Evolutionary conservation across 2,113 vertebrate genomes (phyloP).

Genomic region (Ciconia boyciana): DNA sequence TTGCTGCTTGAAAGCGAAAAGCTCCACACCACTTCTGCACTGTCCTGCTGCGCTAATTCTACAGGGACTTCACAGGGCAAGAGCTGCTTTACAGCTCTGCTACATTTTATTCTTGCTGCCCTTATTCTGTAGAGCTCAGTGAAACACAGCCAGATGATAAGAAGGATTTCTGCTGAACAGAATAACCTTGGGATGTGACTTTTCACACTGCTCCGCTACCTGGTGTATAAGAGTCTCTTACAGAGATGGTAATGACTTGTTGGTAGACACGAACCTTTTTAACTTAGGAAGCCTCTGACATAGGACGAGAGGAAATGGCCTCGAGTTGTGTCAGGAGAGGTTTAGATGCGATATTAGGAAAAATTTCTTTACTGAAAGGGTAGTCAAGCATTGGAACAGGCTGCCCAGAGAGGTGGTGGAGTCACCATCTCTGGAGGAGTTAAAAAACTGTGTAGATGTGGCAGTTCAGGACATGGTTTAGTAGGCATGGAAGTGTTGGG

Average conservation of each 20-base stretch:
- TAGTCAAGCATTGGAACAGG: too few species aligned
- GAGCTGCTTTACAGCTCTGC: background rate
- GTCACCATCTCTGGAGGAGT: too few species aligned
- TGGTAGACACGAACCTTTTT: background rate
- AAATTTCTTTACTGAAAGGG: too few species aligned
- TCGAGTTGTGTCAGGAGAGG: too few species aligned
- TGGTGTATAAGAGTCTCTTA: background rate
- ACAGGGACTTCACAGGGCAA: background rate
- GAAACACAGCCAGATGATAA: background rate
- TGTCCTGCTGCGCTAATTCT: background rate
- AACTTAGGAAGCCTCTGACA: background rate
- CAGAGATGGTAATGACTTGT: background rate
- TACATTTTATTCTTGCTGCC: background rate
- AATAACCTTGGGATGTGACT: background rate
- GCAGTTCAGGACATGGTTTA: too few species aligned
- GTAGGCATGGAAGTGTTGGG: too few species aligned
- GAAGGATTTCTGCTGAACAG: background rate
- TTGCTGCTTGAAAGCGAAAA: background rate
- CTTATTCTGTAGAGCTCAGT: background rate
- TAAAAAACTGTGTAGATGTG: too few species aligned
- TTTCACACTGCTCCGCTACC: background rate
- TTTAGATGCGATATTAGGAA: too few species aligned
- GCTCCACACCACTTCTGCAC: background rate
- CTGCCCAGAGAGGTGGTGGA: too few species aligned
- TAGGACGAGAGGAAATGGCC: too few species aligned